These are phyloP conservation scores for Lithophane ornitopus DNA, from an alignment of 2,888 invertebrate species.

Conservation along the genomic window DNA sequence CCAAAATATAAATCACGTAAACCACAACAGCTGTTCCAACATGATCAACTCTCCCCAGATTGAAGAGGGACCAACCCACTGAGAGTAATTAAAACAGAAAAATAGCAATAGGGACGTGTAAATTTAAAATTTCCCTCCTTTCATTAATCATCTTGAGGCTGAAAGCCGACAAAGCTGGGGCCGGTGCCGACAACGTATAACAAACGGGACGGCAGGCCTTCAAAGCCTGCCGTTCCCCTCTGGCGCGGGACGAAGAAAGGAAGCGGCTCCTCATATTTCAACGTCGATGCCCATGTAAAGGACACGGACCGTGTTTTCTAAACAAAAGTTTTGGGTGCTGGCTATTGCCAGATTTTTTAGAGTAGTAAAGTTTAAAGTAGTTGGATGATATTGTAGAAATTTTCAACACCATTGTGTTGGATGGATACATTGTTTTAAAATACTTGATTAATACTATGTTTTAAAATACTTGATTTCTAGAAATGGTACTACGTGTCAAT, in stretches of 20 bases:
- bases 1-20: constrained; percentile 32
- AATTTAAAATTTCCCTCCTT: constrained; percentile 79
- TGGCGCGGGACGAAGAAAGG: constrained; percentile 64
- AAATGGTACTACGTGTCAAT: background rate
- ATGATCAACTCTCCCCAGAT: constrained; percentile 39
- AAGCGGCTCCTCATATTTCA: constrained; percentile 77
- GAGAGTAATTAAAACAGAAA: constrained; percentile 67
- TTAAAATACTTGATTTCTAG: background rate
- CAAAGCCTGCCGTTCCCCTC: constrained; percentile 68
- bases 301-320: constrained; percentile 79
- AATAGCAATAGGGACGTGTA: constrained; percentile 66
- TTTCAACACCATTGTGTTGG: background rate
- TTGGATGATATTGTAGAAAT: constrained; percentile 1
- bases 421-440: background rate
- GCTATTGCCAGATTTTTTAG: constrained; percentile 53
- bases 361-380: constrained; percentile 11
- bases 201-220: constrained; percentile 77
- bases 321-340: constrained; percentile 72
- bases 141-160: constrained; percentile 82
- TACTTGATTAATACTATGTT: background rate
- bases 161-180: constrained; percentile 76
- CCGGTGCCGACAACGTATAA: constrained; percentile 80
- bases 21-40: constrained; percentile 44
- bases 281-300: constrained; percentile 79
- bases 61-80: constrained; percentile 55